Percentiles rank a stretch among this genome's conserved stretches.
Conservation (phyloP, 1,140 invertebrate species). For the Drosophila malerkotliana region DNA sequence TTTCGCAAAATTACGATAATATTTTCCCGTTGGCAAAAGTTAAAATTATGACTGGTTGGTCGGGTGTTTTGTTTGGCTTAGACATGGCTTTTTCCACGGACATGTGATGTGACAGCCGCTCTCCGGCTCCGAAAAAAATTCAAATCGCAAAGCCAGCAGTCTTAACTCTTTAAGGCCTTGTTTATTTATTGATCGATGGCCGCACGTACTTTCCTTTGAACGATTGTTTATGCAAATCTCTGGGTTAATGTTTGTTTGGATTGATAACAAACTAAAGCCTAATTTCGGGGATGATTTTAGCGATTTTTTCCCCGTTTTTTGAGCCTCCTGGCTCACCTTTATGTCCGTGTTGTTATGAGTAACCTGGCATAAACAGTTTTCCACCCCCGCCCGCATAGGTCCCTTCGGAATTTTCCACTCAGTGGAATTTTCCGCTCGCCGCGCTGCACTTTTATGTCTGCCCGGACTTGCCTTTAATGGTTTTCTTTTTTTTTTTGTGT, state of each 20-base stretch:
- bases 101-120: constrained; percentile 40
- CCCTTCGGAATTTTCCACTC: constrained; percentile 15
- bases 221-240: constrained; percentile 54
- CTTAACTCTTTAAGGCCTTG: constrained; percentile 42
- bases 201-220: constrained; percentile 31
- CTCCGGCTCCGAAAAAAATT: background rate
- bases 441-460: constrained; percentile 46
- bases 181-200: constrained; percentile 51
- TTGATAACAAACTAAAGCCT: constrained; percentile 72
- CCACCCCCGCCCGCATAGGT: constrained; percentile 49
- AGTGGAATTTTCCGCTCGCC: constrained; percentile 70
- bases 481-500: constrained; percentile 6
- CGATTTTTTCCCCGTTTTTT: background rate
- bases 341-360: constrained; percentile 57
- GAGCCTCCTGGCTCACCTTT: constrained; percentile 6
- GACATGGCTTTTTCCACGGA: constrained; percentile 2
- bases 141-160: constrained; percentile 14
- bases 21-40: constrained; percentile 13
- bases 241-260: constrained; percentile 47
- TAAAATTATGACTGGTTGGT: constrained; percentile 20
- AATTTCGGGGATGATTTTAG: constrained; percentile 74
- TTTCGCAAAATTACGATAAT: constrained; percentile 19
- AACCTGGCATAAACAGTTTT: constrained; percentile 41
- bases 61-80: constrained; percentile 9
- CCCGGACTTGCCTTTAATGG: constrained; percentile 22